phyloP scores from a whole-genome alignment of 2,797 vertebrate genomes.

The Crocodylus rhombifer region DNA sequence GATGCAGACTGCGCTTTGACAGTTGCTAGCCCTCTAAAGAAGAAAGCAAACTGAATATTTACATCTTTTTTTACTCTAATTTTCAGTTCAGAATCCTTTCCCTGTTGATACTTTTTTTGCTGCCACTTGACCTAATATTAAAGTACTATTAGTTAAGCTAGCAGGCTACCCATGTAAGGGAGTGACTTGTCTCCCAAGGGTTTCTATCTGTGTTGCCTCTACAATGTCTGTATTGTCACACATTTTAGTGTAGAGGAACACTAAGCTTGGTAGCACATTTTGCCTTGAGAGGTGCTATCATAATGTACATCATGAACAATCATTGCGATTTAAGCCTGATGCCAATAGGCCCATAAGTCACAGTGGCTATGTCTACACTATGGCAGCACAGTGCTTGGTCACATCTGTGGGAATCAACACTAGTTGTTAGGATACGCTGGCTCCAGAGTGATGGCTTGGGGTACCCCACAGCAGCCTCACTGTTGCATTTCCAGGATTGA shows the following conservation, averaged over 20 bases:
- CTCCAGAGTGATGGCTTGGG: too few species aligned
- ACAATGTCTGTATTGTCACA: background rate
- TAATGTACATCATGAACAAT: rapidly evolving
- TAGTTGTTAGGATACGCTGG: too few species aligned
- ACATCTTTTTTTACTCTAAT: conserved; percentile 21
- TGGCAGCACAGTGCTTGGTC: too few species aligned
- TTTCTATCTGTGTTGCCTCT: background rate
- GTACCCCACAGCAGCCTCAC: too few species aligned
- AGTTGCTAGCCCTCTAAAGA: conserved; percentile 38
- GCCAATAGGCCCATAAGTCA: background rate
- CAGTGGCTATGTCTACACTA: too few species aligned
- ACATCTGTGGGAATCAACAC: too few species aligned
- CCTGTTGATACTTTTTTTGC: conserved; percentile 21
- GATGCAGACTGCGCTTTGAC: conserved; percentile 54
- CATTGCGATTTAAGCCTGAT: rapidly evolving
- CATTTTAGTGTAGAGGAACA: background rate
- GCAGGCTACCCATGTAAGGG: background rate
- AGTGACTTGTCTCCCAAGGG: background rate
- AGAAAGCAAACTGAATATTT: conserved; percentile 39
- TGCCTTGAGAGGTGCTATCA: background rate
- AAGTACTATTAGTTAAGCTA: conserved; percentile 30
- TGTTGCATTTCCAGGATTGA: too few species aligned
- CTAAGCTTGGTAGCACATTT: background rate
- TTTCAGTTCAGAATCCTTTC: conserved; percentile 11
- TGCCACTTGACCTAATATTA: background rate